Base-by-base conservation (phyloP, 2,113 vertebrate species). In the Scopus umbretta region DNA sequence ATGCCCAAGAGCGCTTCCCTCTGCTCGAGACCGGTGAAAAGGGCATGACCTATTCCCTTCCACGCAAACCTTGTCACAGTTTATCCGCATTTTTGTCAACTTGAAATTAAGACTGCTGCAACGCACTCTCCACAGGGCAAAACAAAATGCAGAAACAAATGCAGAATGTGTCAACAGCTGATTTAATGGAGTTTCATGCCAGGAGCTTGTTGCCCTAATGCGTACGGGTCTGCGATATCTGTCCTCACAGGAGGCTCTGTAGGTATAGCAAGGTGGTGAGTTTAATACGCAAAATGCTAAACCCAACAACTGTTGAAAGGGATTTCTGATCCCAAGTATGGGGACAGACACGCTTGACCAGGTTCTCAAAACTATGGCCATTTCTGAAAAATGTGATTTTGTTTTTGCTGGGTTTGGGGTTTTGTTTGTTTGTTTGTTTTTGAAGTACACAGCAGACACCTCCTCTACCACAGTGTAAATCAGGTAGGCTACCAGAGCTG, bases 1-100 rank as follows among this genome's bases (percentile, higher is more conserved):
- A 95, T 96, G 94, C 95, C 96, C 97, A 97, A 82, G 58, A 96
- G 96, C 94, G 12, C n/a, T 96, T 97, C 95, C 91, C 96, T 92
- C 89, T 66, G 91, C 90, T 90, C 92, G 47, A 96, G 94, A 78
- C 87, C 83, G 91, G 91, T 97, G 96, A 97, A 97, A 97, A 97
- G 95, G 96, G 86, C 92, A 97, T 36, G 96, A 97, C 97, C 95
- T 97, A 96, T 94, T 97, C 95, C 94, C 91, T 97, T 96, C 96
- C 95, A 94, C 52, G 95, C 95, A 97, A 97, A 96, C 94, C 92
- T 90, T 97, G 96, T 97, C 95, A 96, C 93, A 95, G 96, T 92
- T 97, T 95, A 96, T 97, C 95, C 91, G 11, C 76, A 72, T 96
- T 96, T 97, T 95, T 97, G 97, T 97, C 97, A 97, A 36, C 87